Base-by-base conservation (phyloP, 2,888 invertebrate species). In the Limnephilus lunatus region DNA sequence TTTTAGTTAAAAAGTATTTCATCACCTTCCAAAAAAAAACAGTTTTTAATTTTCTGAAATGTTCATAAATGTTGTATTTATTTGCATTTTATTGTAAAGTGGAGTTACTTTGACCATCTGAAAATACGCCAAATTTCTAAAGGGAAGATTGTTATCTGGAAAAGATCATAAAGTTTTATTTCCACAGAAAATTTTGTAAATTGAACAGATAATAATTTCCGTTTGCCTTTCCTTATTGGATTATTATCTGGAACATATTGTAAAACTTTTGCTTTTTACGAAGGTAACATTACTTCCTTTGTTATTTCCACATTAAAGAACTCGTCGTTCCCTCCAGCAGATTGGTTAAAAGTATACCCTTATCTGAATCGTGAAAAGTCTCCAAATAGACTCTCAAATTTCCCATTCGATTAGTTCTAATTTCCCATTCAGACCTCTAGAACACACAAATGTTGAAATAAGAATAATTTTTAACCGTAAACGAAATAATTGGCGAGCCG, bases 361-460 rank as follows among this genome's bases (percentile, higher is more conserved):
- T 85, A 85, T 85, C 85, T 85, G 39, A 39, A 85, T 85, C 35
- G 85, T 85, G 85, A 85, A 85, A 85, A 39, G 85, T 9, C 85
- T 39, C 39, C 32, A 85, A 85, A 85, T 85, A 85, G 44, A 48
- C 85, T 39, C 44, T 39, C 25, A 44, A 85, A 30, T 39, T 35
- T 85, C 11, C 11, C 85, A 85, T 85, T 44, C 44, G 85, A 85
- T 44, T 85, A 44, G 44, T 15, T 44, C 39, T 85, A 85, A 85
- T 85, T 35, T 44, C 14, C 39, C 44, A 44, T 44, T 85, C 85
- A 44, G 30, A 44, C n/a, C 39, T 44, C n/a, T 35, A 39, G 14
- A n/a, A 85, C 85, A 85, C 44, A 85, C 53, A 85, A 85, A 83
- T 35, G 32, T 83, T 15, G 35, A 68, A 68, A 68, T 68, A 68